Percentiles rank a stretch among this genome's conserved stretches.
These are phyloP conservation scores for Tinea trinotella DNA, from an alignment of 2,888 invertebrate species.

Conservation along the genomic window DNA sequence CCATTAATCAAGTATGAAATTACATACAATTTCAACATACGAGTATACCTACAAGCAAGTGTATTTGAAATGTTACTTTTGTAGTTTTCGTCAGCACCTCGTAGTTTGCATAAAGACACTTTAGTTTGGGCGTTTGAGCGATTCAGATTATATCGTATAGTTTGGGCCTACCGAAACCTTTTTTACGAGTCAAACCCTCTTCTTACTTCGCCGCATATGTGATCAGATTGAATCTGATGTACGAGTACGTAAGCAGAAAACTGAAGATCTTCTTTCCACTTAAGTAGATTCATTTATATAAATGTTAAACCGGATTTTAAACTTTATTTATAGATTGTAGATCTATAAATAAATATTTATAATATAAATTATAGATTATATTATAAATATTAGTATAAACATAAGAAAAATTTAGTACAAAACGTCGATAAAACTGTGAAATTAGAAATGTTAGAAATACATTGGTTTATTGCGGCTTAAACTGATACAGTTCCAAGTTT, in stretches of 20 bases:
- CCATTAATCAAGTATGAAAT: neutral
- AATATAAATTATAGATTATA: too few species aligned
- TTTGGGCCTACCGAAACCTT: constrained; percentile 23
- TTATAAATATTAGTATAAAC: too few species aligned
- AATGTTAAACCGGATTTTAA: too few species aligned
- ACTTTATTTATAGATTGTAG: too few species aligned
- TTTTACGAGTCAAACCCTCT: constrained; percentile 26
- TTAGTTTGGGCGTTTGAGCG: constrained; percentile 23
- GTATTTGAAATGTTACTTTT: neutral
- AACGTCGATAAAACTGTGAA: constrained; percentile 4
- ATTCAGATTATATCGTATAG: constrained; percentile 24
- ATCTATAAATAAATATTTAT: too few species aligned
- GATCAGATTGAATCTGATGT: constrained; percentile 27
- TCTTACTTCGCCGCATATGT: constrained; percentile 24
- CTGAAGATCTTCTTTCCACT: constrained; percentile 19
- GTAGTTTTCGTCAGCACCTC: neutral
- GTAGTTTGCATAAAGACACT: constrained; percentile 21
- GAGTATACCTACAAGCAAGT: neutral
- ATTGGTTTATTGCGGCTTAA: constrained; percentile 18
- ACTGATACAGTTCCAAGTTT: constrained; percentile 31
- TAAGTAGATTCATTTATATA: constrained; percentile 1
- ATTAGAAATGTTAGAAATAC: neutral
- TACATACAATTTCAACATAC: too few species aligned
- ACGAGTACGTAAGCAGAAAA: constrained; percentile 25
- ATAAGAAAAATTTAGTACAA: too few species aligned